Conservation (phyloP, 2,113 vertebrate genomes). For the Charina bottae region DNA sequence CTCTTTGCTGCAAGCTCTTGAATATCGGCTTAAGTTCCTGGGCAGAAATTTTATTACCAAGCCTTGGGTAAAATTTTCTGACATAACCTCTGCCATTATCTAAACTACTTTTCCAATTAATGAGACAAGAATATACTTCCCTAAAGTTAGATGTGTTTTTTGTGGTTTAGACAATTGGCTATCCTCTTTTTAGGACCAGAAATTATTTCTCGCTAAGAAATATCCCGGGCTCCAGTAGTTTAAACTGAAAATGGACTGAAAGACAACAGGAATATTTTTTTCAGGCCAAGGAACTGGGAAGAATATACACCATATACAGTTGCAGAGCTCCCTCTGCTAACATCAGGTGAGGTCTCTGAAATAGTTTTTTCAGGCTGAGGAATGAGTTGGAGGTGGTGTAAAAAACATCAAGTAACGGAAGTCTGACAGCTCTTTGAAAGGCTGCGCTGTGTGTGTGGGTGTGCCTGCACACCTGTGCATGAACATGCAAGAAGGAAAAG, state of each 20-base stretch:
- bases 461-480: not conserved
- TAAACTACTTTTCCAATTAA: not conserved
- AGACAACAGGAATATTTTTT: conserved; percentile 9
- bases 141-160: not conserved
- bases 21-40: not conserved
- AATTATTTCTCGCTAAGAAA: not conserved
- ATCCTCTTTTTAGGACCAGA: not conserved
- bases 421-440: not conserved
- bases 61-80: not conserved
- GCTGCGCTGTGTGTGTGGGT: not conserved
- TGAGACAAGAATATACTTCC: not conserved
- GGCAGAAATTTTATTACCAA: not conserved
- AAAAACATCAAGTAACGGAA: not conserved
- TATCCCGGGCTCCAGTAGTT: not conserved
- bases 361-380: not conserved
- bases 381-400: not conserved
- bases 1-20: not conserved
- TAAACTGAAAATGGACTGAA: conserved; percentile 5
- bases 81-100: not conserved
- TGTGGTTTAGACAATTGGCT: not conserved
- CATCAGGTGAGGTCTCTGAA: not conserved
- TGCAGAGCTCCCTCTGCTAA: not conserved
- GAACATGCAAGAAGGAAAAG: not conserved
- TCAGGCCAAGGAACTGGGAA: conserved; percentile 8
- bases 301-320: not conserved